phyloP scores from a whole-genome alignment of 2,113 vertebrate genomes.

The Microtus ochrogaster region DNA sequence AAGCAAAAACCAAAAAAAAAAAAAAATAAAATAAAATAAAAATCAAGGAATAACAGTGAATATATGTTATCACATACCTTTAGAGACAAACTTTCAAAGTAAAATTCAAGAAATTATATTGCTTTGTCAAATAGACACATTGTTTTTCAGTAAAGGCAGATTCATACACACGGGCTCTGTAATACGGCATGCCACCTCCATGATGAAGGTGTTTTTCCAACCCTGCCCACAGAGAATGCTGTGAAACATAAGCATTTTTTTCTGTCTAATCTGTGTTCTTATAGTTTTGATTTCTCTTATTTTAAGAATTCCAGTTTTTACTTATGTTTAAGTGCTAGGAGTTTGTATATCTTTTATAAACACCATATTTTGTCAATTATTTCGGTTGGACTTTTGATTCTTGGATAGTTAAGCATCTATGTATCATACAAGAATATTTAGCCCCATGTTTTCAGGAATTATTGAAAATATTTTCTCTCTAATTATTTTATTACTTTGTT shows the following conservation, averaged over 20 bases:
- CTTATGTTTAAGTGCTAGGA: not conserved
- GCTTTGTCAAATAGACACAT: not conserved
- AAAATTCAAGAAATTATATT: not conserved
- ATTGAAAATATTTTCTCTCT: not conserved
- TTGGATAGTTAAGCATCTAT: not conserved
- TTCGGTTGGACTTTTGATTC: not conserved
- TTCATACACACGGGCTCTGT: not conserved
- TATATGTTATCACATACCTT: not conserved
- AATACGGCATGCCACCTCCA: not conserved
- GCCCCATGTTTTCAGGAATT: not conserved
- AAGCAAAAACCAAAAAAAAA: not conserved
- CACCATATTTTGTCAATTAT: not conserved
- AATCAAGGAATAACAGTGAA: not conserved
- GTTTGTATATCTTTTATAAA: not conserved
- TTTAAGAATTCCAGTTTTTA: constrained; percentile 5
- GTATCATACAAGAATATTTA: not conserved
- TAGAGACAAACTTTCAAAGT: constrained; percentile 28
- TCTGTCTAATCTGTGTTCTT: not conserved
- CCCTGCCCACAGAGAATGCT: not conserved
- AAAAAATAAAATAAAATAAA: too few species aligned
- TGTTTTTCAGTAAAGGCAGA: not conserved
- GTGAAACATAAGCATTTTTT: not conserved
- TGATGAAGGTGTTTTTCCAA: not conserved
- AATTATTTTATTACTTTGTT: not conserved
- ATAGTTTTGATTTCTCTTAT: not conserved